Conservation (phyloP, 2,797 vertebrate genomes). For the Neosilurus hyrtlii region DNA sequence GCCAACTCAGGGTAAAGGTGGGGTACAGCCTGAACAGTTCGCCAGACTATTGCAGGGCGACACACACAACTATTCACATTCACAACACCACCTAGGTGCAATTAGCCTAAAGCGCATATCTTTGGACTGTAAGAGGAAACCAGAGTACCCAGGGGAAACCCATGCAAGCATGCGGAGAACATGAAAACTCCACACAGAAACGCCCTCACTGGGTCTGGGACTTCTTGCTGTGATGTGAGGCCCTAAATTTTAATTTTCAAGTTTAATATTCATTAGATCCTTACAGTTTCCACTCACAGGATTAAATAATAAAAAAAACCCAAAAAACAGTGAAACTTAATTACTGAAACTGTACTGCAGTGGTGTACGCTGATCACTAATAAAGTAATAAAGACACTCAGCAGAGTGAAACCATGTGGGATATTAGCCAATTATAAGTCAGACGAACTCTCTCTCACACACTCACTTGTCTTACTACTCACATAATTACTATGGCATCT, state of each 20-base stretch:
- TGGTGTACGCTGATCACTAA: slow-evolving; percentile 18
- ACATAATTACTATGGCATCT: neutral
- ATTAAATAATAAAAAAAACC: neutral
- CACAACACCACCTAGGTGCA: no score
- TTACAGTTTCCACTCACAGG: neutral
- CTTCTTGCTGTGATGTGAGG: no score
- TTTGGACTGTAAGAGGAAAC: no score
- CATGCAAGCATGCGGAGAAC: no score
- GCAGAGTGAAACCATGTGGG: slow-evolving; percentile 12
- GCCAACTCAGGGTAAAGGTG: no score
- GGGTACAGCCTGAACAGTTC: no score
- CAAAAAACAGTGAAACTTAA: slow-evolving; percentile 4
- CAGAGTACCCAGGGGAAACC: no score
- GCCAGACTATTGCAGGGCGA: no score
- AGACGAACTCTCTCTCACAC: neutral
- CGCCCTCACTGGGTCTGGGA: no score
- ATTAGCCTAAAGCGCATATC: no score
- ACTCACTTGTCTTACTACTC: neutral
- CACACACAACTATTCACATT: no score
- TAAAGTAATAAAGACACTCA: slow-evolving; percentile 23
- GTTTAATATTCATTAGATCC: neutral
- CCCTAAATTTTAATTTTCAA: neutral
- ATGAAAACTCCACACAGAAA: no score
- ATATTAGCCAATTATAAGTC: neutral
- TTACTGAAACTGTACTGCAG: neutral